Evolutionary conservation across 2,113 vertebrate genomes (phyloP), one percentile per base, ranked within the genome.

Genomic region (Ameiurus melas): DNA sequence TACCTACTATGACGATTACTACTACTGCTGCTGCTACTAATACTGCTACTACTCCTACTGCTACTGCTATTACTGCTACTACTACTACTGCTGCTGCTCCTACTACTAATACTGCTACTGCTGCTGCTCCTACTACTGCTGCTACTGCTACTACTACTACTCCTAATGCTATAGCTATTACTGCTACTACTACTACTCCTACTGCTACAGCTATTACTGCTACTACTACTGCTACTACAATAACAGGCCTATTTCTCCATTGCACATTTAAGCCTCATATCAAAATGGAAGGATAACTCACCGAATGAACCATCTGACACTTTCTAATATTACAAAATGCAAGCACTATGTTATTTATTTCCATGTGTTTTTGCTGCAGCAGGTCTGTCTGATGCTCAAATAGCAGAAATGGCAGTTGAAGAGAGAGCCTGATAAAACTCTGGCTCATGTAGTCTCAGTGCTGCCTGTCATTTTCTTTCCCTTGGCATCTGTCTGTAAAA

Each of bases 391-490:
- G 33, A 71, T 73, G 71, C 55, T 77, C 30, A 73, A 64, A 36
- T 85, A 13, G 22, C 33, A 64, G 79, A 73, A 27, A 57, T 83
- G 39, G 27, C 55, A 60, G 80, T 55, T 8, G 66, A 58, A 16
- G 30, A 79, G 5, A 80, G 36, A 39, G 78, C 27, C 80, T 87
- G 66, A 58, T 55, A 66, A 64, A 66, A 5, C 43, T 86, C 85
- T 33, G 62, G 19, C 64, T 83, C 33, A 39, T 62, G 53, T 75
- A 85, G 83, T 85, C 78, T 84, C 80, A 77, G 79, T 20, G 25
- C 66, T 84, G 85, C 75, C 81, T 85, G 88, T 82, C 70, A 82
- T 81, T 68, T 66, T 27, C 73, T 30, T 89, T 39, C 47, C 14
- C 19, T 85, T 17, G 4, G 53, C 39, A 43, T 86, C 81, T 78